Conservation (phyloP, 2,113 vertebrate species). For the Hydrochoerus hydrochaeris region DNA sequence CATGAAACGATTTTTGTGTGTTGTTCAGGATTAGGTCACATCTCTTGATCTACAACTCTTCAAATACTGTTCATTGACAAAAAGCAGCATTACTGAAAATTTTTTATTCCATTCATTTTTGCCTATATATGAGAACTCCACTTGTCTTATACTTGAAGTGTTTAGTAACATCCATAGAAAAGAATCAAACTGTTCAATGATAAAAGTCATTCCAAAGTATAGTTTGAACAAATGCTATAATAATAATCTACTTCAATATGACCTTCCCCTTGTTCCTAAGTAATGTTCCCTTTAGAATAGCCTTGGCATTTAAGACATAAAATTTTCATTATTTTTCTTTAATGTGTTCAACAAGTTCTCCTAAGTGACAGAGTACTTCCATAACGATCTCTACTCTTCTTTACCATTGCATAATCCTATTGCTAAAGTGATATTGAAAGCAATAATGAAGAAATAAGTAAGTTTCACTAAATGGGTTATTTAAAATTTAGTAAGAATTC, state of each 20-base stretch:
- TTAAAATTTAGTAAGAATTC: slow-evolving; percentile 24
- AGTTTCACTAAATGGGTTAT: neutral
- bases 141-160: neutral
- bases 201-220: neutral
- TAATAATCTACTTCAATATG: neutral
- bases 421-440: neutral
- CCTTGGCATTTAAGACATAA: neutral
- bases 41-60: neutral
- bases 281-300: neutral
- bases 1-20: neutral
- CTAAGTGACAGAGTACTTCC: neutral
- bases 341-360: neutral
- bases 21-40: neutral
- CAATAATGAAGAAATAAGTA: neutral
- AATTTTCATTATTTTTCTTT: slow-evolving; percentile 27
- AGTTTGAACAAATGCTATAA: neutral
- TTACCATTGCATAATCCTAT: neutral
- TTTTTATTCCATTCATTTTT: neutral
- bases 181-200: neutral
- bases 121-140: neutral
- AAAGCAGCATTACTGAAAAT: neutral
- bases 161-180: neutral
- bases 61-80: neutral
- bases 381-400: neutral
- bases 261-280: neutral